These are phyloP conservation scores for Mastomys natalensis DNA, from an alignment of 2,113 vertebrate species.

Conservation along the genomic window DNA sequence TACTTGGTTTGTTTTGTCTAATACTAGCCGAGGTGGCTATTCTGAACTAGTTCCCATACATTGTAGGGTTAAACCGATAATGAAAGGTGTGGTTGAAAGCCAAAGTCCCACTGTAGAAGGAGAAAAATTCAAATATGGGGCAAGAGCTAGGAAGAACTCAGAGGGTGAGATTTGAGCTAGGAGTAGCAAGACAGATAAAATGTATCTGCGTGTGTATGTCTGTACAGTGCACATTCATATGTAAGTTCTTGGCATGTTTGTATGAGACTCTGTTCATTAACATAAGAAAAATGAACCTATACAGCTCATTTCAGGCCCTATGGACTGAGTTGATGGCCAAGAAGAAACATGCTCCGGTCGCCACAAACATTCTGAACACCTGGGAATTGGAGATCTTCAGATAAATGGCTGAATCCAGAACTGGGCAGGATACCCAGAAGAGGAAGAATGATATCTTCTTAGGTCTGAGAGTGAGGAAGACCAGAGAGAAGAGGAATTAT, in stretches of 20 bases:
- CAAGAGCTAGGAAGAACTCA: neutral
- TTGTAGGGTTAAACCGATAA: neutral
- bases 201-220: no score
- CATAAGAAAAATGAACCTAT: neutral
- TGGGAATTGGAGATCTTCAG: neutral
- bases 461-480: neutral
- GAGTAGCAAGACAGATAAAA: neutral
- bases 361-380: neutral
- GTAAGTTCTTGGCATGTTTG: neutral
- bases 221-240: neutral
- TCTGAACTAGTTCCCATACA: neutral
- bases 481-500: neutral
- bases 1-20: neutral
- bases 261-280: neutral
- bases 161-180: neutral
- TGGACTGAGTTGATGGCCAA: neutral
- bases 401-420: neutral
- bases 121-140: neutral
- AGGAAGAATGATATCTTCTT: neutral
- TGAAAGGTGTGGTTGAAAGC: neutral
- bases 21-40: neutral
- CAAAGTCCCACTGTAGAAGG: neutral
- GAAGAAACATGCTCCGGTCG: neutral
- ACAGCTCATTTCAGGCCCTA: neutral
- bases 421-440: neutral